Percentiles rank a stretch among this genome's conserved stretches.
phyloP scores from a whole-genome alignment of 2,113 vertebrate species.

The Arizona elegans region DNA sequence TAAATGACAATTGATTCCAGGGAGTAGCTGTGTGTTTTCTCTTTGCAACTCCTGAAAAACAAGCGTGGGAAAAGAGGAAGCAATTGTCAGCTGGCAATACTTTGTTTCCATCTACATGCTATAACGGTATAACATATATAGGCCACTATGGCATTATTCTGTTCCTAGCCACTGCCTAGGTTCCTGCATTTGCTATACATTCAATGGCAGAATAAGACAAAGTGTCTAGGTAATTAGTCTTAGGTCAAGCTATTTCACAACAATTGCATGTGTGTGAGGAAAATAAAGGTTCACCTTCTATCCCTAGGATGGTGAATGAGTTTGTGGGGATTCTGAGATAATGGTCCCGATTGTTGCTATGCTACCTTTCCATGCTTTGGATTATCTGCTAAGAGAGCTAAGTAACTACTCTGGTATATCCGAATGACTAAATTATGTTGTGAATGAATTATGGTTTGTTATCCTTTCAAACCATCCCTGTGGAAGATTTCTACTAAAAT shows the following conservation, averaged over 20 bases:
- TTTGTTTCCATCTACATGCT: not conserved
- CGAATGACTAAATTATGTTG: not conserved
- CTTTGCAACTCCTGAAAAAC: not conserved
- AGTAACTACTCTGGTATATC: not conserved
- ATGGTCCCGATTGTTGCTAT: not conserved
- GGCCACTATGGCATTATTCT: not conserved
- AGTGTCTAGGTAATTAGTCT: not conserved
- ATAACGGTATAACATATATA: not conserved
- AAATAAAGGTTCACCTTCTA: not conserved
- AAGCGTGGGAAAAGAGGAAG: not conserved
- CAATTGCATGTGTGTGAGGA: not conserved
- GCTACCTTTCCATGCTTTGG: not conserved
- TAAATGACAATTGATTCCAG: not conserved
- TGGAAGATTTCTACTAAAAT: not conserved
- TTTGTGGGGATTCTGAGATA: not conserved
- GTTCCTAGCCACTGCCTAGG: not conserved
- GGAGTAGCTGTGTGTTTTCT: not conserved
- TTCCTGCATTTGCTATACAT: not conserved
- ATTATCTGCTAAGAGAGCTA: not conserved
- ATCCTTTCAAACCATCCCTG: not conserved
- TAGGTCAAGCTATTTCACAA: not conserved
- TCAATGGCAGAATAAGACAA: not conserved
- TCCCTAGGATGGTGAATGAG: not conserved
- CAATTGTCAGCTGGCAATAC: not conserved
- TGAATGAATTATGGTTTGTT: not conserved